phyloP scores from a whole-genome alignment of 2,797 vertebrate genomes.

The Mico argentatus region DNA sequence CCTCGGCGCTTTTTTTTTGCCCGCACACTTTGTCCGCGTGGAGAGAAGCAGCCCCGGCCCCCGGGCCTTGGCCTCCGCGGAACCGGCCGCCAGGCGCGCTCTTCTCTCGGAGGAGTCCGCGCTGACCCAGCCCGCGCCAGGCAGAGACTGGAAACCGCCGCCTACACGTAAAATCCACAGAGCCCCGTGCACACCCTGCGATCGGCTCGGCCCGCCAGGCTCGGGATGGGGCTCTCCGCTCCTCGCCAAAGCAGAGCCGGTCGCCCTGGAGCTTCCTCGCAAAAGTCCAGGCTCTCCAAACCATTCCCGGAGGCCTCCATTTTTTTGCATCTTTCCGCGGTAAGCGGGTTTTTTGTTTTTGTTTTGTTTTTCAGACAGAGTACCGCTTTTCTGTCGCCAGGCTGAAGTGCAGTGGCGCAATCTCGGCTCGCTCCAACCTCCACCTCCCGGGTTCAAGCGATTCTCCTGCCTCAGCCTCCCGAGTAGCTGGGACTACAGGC shows the following conservation, averaged over 20 bases:
- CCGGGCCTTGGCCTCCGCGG: background rate
- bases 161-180: rapidly evolving
- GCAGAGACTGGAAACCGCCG: background rate
- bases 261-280: background rate
- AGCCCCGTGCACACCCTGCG: background rate
- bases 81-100: background rate
- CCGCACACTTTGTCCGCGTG: background rate
- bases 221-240: background rate
- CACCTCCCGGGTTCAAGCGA: background rate
- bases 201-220: background rate
- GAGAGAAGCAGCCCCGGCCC: background rate
- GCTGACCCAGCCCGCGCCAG: background rate
- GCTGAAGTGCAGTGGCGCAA: background rate
- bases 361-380: background rate
- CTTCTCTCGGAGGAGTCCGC: background rate
- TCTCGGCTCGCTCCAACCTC: background rate
- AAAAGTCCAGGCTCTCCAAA: background rate
- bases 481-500: background rate
- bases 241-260: background rate
- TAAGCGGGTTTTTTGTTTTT: conserved; percentile 42
- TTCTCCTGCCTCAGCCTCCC: background rate
- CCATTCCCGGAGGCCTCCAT: background rate
- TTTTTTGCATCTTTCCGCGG: background rate
- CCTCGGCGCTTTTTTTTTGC: background rate
- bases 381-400: background rate